A percentile compares a stretch with the other conserved stretches of the same genome.
Evolutionary conservation across 2,888 invertebrate genomes (phyloP).

Genomic region (Eurytoma californica): DNA sequence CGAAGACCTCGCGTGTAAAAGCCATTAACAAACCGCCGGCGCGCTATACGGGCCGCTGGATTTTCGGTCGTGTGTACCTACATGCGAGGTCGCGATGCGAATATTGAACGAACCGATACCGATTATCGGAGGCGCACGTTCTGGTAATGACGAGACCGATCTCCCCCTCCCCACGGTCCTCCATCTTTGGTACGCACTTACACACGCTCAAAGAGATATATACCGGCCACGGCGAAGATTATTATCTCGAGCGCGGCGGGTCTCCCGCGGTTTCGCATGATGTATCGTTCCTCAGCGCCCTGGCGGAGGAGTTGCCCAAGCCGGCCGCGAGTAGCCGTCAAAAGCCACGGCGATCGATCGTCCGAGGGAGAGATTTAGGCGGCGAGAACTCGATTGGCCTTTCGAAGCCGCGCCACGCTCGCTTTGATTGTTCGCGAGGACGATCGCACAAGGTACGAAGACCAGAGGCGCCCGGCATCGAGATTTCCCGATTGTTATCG

Average conservation of each 20-base stretch:
- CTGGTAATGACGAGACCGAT: conserved; percentile 65
- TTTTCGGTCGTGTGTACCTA: conserved; percentile 32
- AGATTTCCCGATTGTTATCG: conserved; percentile 44
- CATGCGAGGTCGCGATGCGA: conserved; percentile 20
- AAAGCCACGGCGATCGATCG: conserved; percentile 43
- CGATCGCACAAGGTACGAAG: conserved; percentile 22
- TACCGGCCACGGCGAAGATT: conserved; percentile 61
- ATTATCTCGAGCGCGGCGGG: conserved; percentile 64
- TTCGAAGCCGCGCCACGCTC: background rate
- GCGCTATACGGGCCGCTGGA: background rate
- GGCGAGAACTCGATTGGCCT: conserved; percentile 1
- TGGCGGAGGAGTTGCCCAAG: conserved; percentile 11
- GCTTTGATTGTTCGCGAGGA: conserved; percentile 7
- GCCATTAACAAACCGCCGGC: conserved; percentile 46
- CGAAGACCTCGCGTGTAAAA: conserved; percentile 47
- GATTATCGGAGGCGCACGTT: conserved; percentile 62
- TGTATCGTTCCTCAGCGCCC: conserved; percentile 68
- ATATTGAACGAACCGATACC: conserved; percentile 62
- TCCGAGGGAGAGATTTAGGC: background rate
- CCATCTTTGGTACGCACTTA: background rate
- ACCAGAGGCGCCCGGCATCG: conserved; percentile 47
- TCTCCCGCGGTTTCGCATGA: conserved; percentile 71
- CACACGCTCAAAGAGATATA: conserved; percentile 55
- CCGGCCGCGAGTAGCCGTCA: conserved; percentile 42
- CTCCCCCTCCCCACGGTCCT: conserved; percentile 3